Conservation (phyloP, 2,888 invertebrate genomes). For the Nezara viridula region DNA sequence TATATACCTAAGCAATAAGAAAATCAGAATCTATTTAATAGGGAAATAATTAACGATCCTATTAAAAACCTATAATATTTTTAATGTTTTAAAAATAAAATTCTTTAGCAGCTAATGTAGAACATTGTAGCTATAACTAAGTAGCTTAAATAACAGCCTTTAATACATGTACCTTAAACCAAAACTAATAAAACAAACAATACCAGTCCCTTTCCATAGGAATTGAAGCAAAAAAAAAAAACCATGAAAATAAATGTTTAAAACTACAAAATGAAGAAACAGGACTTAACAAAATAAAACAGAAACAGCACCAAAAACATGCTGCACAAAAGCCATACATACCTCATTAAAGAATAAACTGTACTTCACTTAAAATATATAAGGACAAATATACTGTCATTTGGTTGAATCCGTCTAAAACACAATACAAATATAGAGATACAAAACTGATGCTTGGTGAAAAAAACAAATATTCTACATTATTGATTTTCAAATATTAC, state of each 20-base stretch:
- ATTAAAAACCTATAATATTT: no score
- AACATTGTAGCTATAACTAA: background rate
- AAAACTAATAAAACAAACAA: background rate
- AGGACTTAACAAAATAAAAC: background rate
- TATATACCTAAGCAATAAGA: no score
- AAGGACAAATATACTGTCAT: conserved; percentile 1
- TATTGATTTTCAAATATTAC: background rate
- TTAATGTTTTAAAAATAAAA: background rate
- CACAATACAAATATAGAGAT: background rate
- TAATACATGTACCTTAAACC: background rate
- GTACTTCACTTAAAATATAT: background rate
- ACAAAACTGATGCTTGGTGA: background rate
- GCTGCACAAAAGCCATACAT: conserved; percentile 12
- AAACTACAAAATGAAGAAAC: conserved; percentile 2
- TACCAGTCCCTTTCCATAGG: background rate
- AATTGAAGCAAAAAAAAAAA: background rate
- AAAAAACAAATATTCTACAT: background rate
- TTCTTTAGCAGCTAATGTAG: background rate
- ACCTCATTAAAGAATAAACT: conserved; percentile 1
- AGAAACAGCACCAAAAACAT: background rate
- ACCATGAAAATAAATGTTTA: background rate
- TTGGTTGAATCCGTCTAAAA: background rate
- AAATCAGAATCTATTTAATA: no score
- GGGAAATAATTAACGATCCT: no score
- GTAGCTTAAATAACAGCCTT: background rate